A percentile compares a stretch with the other conserved stretches of the same genome.
phyloP scores from a whole-genome alignment of 2,797 vertebrate species.

The Lutjanus argentimaculatus region DNA sequence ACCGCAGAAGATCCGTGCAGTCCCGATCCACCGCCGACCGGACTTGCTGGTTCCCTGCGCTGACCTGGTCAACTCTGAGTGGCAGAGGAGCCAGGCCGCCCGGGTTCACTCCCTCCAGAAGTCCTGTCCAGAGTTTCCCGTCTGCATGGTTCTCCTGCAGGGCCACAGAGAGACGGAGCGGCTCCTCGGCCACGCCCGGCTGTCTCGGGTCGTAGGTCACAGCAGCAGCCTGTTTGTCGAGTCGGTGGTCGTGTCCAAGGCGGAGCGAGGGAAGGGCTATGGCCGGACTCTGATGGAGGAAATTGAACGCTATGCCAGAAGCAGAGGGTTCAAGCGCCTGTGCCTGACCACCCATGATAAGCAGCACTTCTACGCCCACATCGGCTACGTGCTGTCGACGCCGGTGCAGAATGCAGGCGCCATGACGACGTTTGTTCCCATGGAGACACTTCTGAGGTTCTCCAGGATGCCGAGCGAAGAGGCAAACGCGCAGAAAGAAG shows the following conservation, averaged over 20 bases:
- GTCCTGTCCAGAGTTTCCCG: constrained; percentile 91
- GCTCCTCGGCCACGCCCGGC: constrained; percentile 91
- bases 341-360: constrained; percentile 95
- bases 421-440: constrained; percentile 84
- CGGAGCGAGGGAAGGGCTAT: constrained; percentile 90
- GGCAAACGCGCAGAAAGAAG: not conserved
- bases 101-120: constrained; percentile 91
- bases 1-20: constrained; percentile 62
- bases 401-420: constrained; percentile 92
- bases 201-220: constrained; percentile 88
- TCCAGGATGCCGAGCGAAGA: constrained; percentile 60
- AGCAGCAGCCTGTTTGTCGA: constrained; percentile 91
- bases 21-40: constrained; percentile 91
- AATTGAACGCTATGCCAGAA: constrained; percentile 89
- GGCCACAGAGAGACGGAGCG: constrained; percentile 48
- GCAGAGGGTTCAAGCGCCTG: constrained; percentile 86
- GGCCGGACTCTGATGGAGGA: constrained; percentile 93
- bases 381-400: constrained; percentile 89
- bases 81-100: constrained; percentile 91
- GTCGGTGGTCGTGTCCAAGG: constrained; percentile 91
- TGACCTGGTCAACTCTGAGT: constrained; percentile 92
- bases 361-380: constrained; percentile 93
- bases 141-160: constrained; percentile 90
- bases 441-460: constrained; percentile 87
- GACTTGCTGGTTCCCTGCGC: constrained; percentile 93